phyloP scores from a whole-genome alignment of 1,140 invertebrate genomes.

The Periplaneta americana region DNA sequence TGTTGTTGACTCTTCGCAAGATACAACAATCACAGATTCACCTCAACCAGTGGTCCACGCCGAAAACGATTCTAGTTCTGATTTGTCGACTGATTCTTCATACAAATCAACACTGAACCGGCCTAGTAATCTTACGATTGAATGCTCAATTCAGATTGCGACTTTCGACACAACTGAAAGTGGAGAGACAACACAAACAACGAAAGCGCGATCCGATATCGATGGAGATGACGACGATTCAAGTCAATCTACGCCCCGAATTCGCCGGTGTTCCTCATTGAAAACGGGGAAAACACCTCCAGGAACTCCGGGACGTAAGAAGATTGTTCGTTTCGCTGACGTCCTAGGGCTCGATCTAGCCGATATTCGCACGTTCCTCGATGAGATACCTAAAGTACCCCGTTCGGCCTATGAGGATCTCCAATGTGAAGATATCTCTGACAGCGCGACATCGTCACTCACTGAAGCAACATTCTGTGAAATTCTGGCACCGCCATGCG shows the following conservation, averaged over 20 bases:
- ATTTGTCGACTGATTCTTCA: background rate
- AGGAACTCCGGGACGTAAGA: conserved; percentile 81
- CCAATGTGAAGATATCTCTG: conserved; percentile 43
- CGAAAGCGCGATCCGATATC: conserved; percentile 17
- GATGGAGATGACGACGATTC: conserved; percentile 34
- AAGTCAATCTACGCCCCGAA: conserved; percentile 45
- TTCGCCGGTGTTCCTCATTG: conserved; percentile 76
- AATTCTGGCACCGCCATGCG: background rate
- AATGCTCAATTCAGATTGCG: background rate
- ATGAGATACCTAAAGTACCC: conserved; percentile 83
- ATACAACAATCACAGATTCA: background rate
- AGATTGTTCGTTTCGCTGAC: conserved; percentile 93
- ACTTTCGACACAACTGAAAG: background rate
- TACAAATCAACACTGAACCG: background rate
- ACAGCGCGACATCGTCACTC: background rate
- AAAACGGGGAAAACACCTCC: conserved; percentile 90
- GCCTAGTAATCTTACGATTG: background rate
- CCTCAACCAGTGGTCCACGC: no score
- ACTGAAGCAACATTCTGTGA: background rate
- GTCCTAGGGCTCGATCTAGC: conserved; percentile 88
- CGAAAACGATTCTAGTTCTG: background rate
- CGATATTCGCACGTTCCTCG: conserved; percentile 82
- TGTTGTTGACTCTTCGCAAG: no score
- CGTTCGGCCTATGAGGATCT: conserved; percentile 77
- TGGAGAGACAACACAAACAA: background rate